Evolutionary conservation across 2,113 vertebrate species (phyloP).

Genomic region (Oceanites oceanicus): DNA sequence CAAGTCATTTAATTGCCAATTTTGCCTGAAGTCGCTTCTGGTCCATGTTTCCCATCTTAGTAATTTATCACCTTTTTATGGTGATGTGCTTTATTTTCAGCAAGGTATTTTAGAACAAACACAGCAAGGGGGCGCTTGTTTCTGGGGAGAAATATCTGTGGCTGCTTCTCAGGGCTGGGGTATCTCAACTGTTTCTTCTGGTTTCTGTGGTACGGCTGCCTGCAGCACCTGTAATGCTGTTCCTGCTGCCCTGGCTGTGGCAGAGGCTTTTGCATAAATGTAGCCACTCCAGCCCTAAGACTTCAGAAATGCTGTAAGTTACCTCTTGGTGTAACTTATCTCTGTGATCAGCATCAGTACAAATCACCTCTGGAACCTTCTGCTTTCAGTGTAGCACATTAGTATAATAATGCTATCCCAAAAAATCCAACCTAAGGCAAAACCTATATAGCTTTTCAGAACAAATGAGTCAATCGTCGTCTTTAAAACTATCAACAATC

Average conservation of each 20-base stretch:
- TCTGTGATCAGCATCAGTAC: not conserved
- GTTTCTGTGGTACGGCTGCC: not conserved
- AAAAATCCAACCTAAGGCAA: not conserved
- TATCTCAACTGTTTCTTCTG: not conserved
- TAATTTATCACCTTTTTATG: not conserved
- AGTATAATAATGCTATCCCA: rapidly evolving
- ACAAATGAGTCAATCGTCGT: rapidly evolving
- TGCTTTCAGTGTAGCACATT: not conserved
- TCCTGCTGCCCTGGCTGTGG: not conserved
- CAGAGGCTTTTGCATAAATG: not conserved
- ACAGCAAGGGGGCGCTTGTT: not conserved
- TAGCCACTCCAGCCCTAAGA: not conserved
- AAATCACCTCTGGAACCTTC: not conserved
- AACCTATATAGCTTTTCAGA: not conserved
- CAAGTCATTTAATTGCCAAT: not conserved
- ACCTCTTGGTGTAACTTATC: not conserved
- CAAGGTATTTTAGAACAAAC: not conserved
- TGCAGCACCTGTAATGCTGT: not conserved
- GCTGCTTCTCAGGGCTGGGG: not conserved
- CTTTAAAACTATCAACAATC: not conserved
- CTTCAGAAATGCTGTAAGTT: not conserved
- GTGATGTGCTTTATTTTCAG: not conserved
- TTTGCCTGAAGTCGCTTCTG: not conserved
- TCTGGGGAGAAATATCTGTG: not conserved
- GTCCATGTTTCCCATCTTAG: not conserved